Base-by-base conservation (phyloP, 2,888 invertebrate species). In the Pseudococcus viburni region DNA sequence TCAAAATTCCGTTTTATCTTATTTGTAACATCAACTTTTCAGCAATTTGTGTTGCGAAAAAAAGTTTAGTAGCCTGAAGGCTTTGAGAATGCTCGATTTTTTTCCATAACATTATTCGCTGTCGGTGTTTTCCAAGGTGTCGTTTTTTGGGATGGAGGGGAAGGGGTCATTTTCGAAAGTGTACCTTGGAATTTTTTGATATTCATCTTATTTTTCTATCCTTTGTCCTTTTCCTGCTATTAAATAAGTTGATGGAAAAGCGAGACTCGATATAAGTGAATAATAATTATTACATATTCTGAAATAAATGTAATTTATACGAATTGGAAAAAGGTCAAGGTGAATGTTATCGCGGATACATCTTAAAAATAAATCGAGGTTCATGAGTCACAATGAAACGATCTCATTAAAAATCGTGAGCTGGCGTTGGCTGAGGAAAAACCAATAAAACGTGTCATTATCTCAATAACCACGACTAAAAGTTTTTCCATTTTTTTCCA, bases 381-480 rank as follows among this genome's bases (percentile, higher is more conserved):
- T 59, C 59, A 11, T 19, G 19, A 59, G 59, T 19, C 33, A 33
- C 12, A 1, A 33, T 73, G 68, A 73, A 73, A 73, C 33, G 68
- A 73, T 73, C 68, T 73, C 68, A 73, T 73, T 73, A 73, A 73
- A 73, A 64, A 64, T 64, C 64, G 22, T 64, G 4, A 11, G 9
- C 9, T 22, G 3, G 5, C 22, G 8, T 33, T 5, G 33, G 1
- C 26, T 33, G 26, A 12, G 33, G 26, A 33, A 73, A 26, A 33
- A 73, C 68, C 68, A 33, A 33, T 33, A 73, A 73, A 73, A 73
- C 33, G 12, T 73, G 68, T 73, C 68, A 73, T 26, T 33, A 33
- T 73, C 64, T 1, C 46, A 46, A 59, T 6, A 59, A 59, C 33
- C 11, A 15, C 68, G 26, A 26, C 33, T 6, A 73, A 73, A 73